Conservation (phyloP, 2,888 invertebrate species). For the Tetrapedia diversipes region DNA sequence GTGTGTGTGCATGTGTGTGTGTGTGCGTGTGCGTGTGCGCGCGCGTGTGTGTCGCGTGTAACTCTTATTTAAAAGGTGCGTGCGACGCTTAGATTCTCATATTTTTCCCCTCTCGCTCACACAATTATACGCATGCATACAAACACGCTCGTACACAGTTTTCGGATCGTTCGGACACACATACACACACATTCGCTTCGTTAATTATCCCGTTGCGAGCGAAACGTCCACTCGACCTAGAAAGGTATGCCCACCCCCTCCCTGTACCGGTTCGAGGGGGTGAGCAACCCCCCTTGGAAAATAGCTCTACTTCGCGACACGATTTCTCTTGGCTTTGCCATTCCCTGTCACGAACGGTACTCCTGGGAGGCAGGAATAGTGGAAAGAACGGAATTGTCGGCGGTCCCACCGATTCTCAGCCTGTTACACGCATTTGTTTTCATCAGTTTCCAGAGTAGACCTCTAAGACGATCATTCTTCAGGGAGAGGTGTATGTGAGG, state of each 20-base stretch:
- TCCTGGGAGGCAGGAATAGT: conserved; percentile 32
- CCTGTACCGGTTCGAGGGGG: conserved; percentile 15
- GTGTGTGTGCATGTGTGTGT: no score
- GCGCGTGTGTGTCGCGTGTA: no score
- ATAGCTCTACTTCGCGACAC: conserved; percentile 54
- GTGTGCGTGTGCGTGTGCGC: no score
- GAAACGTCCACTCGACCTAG: conserved; percentile 58
- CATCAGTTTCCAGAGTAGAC: no score
- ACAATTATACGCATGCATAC: background rate
- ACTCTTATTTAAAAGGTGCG: conserved; percentile 46
- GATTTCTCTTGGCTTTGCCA: conserved; percentile 47
- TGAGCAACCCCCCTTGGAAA: conserved; percentile 48
- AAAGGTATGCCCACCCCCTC: conserved; percentile 42
- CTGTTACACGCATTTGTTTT: background rate
- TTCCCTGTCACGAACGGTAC: conserved; percentile 35
- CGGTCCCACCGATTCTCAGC: conserved; percentile 39
- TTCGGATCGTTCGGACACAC: background rate
- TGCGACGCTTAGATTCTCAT: conserved; percentile 26
- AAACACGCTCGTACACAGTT: background rate
- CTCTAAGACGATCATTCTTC: no score
- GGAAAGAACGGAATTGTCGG: conserved; percentile 39
- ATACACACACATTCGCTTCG: conserved; percentile 32
- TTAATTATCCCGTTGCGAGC: conserved; percentile 55
- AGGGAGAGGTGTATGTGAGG: no score
- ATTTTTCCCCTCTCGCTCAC: background rate